Conservation (phyloP, 2,888 invertebrate species). For the Caenorhabditis afra region DNA sequence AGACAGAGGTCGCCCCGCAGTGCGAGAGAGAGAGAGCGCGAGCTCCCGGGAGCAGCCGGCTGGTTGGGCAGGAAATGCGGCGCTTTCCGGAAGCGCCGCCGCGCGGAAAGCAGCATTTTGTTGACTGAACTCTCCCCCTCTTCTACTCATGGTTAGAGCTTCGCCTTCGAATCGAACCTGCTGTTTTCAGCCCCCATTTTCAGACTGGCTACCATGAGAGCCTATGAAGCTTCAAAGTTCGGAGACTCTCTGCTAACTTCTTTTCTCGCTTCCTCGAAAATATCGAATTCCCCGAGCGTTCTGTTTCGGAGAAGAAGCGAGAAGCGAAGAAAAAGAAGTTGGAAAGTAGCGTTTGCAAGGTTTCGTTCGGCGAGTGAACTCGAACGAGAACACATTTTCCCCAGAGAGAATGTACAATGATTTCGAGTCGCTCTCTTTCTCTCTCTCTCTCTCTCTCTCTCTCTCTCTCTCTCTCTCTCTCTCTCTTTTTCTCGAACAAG, state of each 20-base stretch:
- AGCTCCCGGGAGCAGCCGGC: constrained; percentile 33
- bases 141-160: no score
- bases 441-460: no score
- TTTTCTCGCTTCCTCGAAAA: constrained; percentile 19
- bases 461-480: constrained; percentile 8
- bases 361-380: constrained; percentile 17
- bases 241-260: constrained; percentile 15
- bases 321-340: background rate
- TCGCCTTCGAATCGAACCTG: no score
- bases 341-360: constrained; percentile 2
- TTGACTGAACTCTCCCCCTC: constrained; percentile 5
- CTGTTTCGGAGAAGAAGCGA: background rate
- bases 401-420: constrained; percentile 53
- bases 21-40: constrained; percentile 13
- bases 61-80: constrained; percentile 20
- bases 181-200: no score
- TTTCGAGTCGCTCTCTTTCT: constrained; percentile 19
- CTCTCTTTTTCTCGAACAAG: no score
- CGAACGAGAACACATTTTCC: constrained; percentile 40
- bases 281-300: constrained; percentile 26
- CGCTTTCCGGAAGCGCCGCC: constrained; percentile 32
- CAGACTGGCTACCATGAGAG: no score
- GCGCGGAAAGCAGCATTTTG: constrained; percentile 9
- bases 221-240: constrained; percentile 16
- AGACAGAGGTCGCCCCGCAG: constrained; percentile 55